Evolutionary conservation across 2,888 invertebrate genomes (phyloP), one percentile per base, ranked within the genome.

Genomic region (Tiphia femorata): DNA sequence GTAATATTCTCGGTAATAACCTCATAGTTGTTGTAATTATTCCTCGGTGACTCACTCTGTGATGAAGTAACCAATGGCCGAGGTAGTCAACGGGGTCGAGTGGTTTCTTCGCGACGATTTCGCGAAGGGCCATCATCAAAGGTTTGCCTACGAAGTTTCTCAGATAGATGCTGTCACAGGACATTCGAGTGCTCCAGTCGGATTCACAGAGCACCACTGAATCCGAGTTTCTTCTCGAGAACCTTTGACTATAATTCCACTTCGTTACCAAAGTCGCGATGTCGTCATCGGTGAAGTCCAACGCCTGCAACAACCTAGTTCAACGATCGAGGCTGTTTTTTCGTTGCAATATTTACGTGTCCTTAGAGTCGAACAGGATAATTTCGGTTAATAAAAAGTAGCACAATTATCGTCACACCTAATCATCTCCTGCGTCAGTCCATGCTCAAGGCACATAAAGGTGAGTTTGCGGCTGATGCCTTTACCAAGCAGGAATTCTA

Each of bases 11-110:
- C n/a, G n/a, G n/a, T n/a, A n/a, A n/a, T n/a, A n/a, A n/a, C n/a
- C n/a, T n/a, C n/a, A n/a, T n/a, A n/a, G n/a, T n/a, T n/a, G n/a
- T n/a, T n/a, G n/a, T 8, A 27, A 14, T 14, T 33, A 33, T 33
- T 35, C 8, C 3, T 23, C 20, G 16, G 29, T 17, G 30, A 43
- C 27, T 29, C 23, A 78, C 78, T 64, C 67, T 73, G 21, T 68
- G 77, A 64, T 78, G 64, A 4, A 79, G 57, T 29, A 81, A 66
- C 77, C 78, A 79, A n/a, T 78, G 69, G 3, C 69, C 79, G 20
- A 81, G 70, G 64, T 77, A 81, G 30, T 79, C 78, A 8, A 80
- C 61, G 0, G 80, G 79, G 54, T 80, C 76, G 25, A 48, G 46
- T 2, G 80, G 81, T 40, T 74, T 74, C 37, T 62, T 76, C 1